phyloP scores from a whole-genome alignment of 2,888 invertebrate genomes.

The Schizotus pectinicornis region DNA sequence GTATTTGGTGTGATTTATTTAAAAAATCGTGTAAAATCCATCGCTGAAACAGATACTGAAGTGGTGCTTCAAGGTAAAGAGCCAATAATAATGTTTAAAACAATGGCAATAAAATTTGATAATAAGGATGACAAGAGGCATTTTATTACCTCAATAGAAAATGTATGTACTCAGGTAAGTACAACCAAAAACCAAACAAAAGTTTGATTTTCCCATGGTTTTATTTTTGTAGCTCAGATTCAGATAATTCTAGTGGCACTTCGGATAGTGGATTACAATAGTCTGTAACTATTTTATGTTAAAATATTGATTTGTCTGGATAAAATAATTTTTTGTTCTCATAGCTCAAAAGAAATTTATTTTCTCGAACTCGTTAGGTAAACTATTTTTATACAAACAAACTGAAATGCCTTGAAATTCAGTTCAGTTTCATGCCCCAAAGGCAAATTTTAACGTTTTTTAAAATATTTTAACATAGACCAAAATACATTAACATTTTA shows the following conservation, averaged over 20 bases:
- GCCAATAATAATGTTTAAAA: too few relatives aligned
- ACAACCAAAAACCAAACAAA: conserved; percentile 20
- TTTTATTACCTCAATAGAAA: background rate
- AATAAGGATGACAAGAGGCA: background rate
- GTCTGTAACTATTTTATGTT: conserved; percentile 9
- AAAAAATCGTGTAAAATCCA: too few relatives aligned
- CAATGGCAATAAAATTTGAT: background rate
- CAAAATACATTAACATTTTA: conserved; percentile 12
- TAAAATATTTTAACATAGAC: conserved; percentile 12
- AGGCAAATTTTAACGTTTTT: too few relatives aligned
- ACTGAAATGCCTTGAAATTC: too few relatives aligned
- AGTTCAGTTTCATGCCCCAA: too few relatives aligned
- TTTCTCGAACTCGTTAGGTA: conserved; percentile 21
- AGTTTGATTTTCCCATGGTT: conserved; percentile 21
- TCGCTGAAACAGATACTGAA: background rate
- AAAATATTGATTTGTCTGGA: conserved; percentile 10
- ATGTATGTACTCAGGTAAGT: conserved; percentile 17
- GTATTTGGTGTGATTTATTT: background rate
- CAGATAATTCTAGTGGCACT: conserved; percentile 17
- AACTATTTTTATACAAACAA: too few relatives aligned
- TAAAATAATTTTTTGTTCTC: conserved; percentile 21
- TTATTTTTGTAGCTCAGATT: conserved; percentile 24
- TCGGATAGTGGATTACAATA: conserved; percentile 16
- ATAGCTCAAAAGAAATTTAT: conserved; percentile 22
- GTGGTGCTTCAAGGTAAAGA: background rate